These are phyloP conservation scores for Contarinia nasturtii DNA, from an alignment of 1,140 invertebrate genomes.

Conservation along the genomic window DNA sequence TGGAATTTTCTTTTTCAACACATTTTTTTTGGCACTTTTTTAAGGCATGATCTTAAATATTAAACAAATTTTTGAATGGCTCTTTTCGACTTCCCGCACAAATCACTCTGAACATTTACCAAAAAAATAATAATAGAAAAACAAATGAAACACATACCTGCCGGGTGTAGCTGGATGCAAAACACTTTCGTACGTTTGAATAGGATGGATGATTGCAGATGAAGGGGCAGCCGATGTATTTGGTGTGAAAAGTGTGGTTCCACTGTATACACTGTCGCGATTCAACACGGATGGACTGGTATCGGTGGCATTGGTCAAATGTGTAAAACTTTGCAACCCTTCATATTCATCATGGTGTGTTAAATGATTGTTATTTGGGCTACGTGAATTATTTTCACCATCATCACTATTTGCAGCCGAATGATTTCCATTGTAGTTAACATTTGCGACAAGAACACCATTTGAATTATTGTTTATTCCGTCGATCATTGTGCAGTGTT, in stretches of 20 bases:
- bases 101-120: no score
- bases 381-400: slow-evolving; percentile 9
- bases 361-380: slow-evolving; percentile 9
- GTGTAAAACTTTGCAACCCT: slow-evolving; percentile 18
- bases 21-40: no score
- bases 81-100: no score
- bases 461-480: slow-evolving; percentile 13
- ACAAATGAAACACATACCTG: slow-evolving; percentile 14
- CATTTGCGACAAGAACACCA: slow-evolving; percentile 5
- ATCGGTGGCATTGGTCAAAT: slow-evolving; percentile 14
- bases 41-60: no score
- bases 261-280: neutral
- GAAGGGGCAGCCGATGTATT: neutral
- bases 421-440: slow-evolving; percentile 15
- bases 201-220: neutral
- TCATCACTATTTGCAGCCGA: slow-evolving; percentile 16
- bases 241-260: no score
- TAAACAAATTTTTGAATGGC: no score
- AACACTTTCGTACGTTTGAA: neutral
- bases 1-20: no score
- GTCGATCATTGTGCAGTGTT: slow-evolving; percentile 12
- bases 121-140: neutral
- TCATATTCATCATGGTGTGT: slow-evolving; percentile 10
- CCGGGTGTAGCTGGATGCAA: slow-evolving; percentile 12
- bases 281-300: slow-evolving; percentile 10